These are phyloP conservation scores for Bombycilla garrulus DNA, from an alignment of 2,113 vertebrate genomes.

Conservation along the genomic window DNA sequence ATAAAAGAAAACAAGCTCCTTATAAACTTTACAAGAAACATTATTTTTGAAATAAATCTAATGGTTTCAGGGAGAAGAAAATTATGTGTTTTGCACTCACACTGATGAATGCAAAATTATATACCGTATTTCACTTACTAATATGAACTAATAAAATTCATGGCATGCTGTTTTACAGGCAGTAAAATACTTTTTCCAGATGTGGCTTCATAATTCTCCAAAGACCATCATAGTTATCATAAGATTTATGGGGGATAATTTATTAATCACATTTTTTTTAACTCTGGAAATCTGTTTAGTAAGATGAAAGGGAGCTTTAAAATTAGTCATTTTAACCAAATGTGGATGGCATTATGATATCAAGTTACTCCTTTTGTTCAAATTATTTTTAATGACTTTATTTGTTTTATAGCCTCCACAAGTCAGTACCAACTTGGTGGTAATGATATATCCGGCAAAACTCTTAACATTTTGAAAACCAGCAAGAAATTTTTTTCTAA, in stretches of 20 bases:
- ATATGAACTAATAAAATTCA: constrained; percentile 77
- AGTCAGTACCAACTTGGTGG: constrained; percentile 77
- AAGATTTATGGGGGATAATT: constrained; percentile 88
- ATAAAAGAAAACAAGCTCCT: constrained; percentile 65
- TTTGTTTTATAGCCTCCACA: constrained; percentile 79
- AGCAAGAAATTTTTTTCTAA: constrained; percentile 34
- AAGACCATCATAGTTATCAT: constrained; percentile 84
- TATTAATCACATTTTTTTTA: constrained; percentile 85
- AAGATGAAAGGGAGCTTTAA: constrained; percentile 84
- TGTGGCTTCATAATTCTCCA: constrained; percentile 86
- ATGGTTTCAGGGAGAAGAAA: constrained; percentile 55
- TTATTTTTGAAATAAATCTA: constrained; percentile 77
- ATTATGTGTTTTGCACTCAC: constrained; percentile 57
- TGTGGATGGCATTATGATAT: constrained; percentile 78
- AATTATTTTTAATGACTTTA: constrained; percentile 86
- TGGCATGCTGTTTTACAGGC: constrained; percentile 79
- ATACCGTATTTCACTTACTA: constrained; percentile 80
- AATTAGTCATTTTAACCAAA: constrained; percentile 81
- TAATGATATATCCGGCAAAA: constrained; percentile 76
- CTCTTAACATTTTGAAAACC: constrained; percentile 64
- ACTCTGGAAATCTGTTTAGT: constrained; percentile 78
- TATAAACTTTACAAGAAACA: constrained; percentile 72
- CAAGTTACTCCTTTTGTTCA: constrained; percentile 82
- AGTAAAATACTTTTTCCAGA: constrained; percentile 87
- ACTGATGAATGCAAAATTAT: constrained; percentile 71